phyloP scores from a whole-genome alignment of 1,140 invertebrate genomes.

The Sinonovacula constricta region DNA sequence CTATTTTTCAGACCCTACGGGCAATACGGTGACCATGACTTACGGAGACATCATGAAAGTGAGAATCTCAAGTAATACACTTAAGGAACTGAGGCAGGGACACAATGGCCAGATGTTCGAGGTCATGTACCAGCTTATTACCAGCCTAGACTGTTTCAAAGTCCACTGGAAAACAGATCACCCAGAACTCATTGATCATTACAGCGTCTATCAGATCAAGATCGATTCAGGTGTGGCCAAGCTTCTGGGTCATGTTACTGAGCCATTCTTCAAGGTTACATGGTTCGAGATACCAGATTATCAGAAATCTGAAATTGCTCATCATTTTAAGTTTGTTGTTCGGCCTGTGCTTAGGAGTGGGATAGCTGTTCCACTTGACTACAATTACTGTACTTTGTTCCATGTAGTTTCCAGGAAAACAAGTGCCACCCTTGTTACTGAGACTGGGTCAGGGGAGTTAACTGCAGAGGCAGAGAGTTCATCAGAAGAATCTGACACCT shows the following conservation, averaged over 20 bases:
- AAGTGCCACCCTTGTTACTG: background rate
- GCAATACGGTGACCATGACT: slow-evolving; percentile 38
- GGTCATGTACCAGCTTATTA: slow-evolving; percentile 46
- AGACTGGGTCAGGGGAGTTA: slow-evolving; percentile 13
- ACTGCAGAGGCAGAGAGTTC: background rate
- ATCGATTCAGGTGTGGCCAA: slow-evolving; percentile 47
- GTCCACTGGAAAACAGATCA: slow-evolving; percentile 29
- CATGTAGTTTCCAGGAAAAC: slow-evolving; percentile 34
- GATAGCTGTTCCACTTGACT: slow-evolving; percentile 43
- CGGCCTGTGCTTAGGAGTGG: slow-evolving; percentile 44
- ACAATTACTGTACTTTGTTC: slow-evolving; percentile 38
- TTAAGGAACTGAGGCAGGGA: slow-evolving; percentile 32
- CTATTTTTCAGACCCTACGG: too few species aligned
- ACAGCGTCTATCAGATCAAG: slow-evolving; percentile 46
- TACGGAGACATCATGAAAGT: slow-evolving; percentile 34
- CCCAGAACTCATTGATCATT: slow-evolving; percentile 32
- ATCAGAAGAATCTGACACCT: background rate
- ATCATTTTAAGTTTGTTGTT: slow-evolving; percentile 42
- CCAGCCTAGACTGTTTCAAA: slow-evolving; percentile 44
- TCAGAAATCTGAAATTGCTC: slow-evolving; percentile 33
- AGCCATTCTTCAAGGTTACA: slow-evolving; percentile 44
- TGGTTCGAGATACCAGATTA: slow-evolving; percentile 51
- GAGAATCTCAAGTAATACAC: slow-evolving; percentile 37
- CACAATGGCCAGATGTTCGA: slow-evolving; percentile 34
- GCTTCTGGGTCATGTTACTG: slow-evolving; percentile 39